Evolutionary conservation across 2,888 invertebrate genomes (phyloP).

Genomic region (Lamellibrachia satsuma): DNA sequence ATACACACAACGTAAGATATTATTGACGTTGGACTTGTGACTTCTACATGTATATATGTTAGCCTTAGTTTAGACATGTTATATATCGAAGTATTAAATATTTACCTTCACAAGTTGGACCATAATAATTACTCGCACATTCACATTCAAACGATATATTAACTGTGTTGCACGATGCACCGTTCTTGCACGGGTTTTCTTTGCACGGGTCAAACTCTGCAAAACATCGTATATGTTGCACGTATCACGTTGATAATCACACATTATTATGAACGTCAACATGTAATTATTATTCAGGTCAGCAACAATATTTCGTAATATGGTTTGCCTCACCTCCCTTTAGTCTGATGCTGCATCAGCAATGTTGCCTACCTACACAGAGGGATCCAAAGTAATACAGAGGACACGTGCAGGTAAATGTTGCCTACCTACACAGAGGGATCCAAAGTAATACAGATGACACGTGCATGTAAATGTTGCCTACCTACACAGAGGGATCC

Average conservation of each 20-base stretch:
- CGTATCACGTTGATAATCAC: background rate
- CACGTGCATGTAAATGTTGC: too few relatives aligned
- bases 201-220: conserved; percentile 3
- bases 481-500: too few relatives aligned
- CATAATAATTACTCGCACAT: background rate
- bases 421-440: too few relatives aligned
- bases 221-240: background rate
- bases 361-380: background rate
- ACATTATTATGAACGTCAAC: background rate
- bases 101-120: background rate
- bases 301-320: background rate
- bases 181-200: background rate
- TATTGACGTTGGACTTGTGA: background rate
- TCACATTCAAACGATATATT: background rate
- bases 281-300: background rate
- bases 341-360: too few relatives aligned
- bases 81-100: background rate
- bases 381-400: too few relatives aligned
- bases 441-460: too few relatives aligned
- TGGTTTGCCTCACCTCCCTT: background rate
- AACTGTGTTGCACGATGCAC: background rate
- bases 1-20: background rate
- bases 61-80: background rate
- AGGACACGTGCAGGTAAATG: too few relatives aligned
- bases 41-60: background rate